Evolutionary conservation across 2,797 vertebrate genomes (phyloP).

Genomic region (Eupleurogrammus muticus): DNA sequence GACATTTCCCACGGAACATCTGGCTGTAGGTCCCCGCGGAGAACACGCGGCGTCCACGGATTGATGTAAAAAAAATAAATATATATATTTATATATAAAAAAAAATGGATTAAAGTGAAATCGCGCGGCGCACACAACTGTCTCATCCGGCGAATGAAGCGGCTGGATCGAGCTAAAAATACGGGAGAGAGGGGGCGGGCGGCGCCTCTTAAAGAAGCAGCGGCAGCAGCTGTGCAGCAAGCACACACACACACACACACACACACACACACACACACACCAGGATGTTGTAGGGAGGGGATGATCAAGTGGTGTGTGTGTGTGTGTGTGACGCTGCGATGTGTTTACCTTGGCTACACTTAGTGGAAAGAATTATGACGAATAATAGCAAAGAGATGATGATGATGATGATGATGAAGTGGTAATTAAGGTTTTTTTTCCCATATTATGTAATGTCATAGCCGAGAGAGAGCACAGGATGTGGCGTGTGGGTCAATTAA

Average conservation of each 20-base stretch:
- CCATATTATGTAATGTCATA: slow-evolving; percentile 12
- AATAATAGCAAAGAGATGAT: not conserved
- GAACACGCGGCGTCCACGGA: slow-evolving; percentile 61
- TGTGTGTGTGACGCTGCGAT: too few species aligned
- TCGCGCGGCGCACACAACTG: slow-evolving; percentile 77
- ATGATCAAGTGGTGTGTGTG: slow-evolving; percentile 23
- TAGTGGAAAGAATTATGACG: slow-evolving; percentile 8
- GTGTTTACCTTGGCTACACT: slow-evolving; percentile 18
- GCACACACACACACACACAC: slow-evolving; percentile 19
- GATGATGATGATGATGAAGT: too few species aligned
- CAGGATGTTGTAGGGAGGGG: slow-evolving; percentile 20
- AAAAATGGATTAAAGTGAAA: slow-evolving; percentile 72
- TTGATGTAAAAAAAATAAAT: slow-evolving; percentile 45
- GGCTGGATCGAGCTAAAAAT: slow-evolving; percentile 87
- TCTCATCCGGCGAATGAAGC: slow-evolving; percentile 82
- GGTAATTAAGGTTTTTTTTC: not conserved
- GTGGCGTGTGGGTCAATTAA: too few species aligned
- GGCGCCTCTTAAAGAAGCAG: slow-evolving; percentile 85
- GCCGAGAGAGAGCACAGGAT: too few species aligned
- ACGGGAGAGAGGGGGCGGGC: slow-evolving; percentile 82
- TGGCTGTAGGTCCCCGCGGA: slow-evolving; percentile 48
- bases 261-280: not conserved
- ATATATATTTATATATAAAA: too few species aligned
- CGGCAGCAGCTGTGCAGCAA: slow-evolving; percentile 63
- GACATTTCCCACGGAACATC: slow-evolving; percentile 59